Evolutionary conservation across 1,140 invertebrate genomes (phyloP).

Genomic region (Amphibalanus amphitrite): DNA sequence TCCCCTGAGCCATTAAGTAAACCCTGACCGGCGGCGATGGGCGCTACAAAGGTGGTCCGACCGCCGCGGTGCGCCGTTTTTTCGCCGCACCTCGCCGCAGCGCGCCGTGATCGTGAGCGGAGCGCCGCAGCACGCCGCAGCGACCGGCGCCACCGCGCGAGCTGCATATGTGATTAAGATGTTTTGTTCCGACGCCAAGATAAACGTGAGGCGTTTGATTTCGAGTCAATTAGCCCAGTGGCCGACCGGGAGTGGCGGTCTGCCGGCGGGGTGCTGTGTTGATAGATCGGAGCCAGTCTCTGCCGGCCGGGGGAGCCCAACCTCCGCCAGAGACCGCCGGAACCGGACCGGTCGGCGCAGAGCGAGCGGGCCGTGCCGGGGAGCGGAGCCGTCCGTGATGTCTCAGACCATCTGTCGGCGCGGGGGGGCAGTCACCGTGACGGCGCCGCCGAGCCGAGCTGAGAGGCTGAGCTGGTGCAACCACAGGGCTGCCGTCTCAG

Average conservation of each 20-base stretch:
- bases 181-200: neutral
- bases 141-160: no score
- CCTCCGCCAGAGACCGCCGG: no score
- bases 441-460: no score
- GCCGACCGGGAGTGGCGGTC: neutral
- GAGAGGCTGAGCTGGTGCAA: no score
- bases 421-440: neutral
- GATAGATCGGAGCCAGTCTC: neutral
- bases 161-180: constrained; percentile 1
- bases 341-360: neutral
- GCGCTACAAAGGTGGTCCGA: neutral
- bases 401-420: neutral
- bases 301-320: no score
- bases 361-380: neutral
- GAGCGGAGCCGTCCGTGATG: neutral
- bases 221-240: neutral
- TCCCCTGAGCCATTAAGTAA: neutral
- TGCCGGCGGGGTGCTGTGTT: no score
- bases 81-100: no score
- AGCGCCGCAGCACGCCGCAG: no score
- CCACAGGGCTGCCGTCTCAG: no score
- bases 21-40: neutral
- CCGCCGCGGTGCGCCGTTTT: neutral
- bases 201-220: neutral
- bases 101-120: neutral